Evolutionary conservation across 1,140 invertebrate species (phyloP).

Genomic region (Delia radicum): DNA sequence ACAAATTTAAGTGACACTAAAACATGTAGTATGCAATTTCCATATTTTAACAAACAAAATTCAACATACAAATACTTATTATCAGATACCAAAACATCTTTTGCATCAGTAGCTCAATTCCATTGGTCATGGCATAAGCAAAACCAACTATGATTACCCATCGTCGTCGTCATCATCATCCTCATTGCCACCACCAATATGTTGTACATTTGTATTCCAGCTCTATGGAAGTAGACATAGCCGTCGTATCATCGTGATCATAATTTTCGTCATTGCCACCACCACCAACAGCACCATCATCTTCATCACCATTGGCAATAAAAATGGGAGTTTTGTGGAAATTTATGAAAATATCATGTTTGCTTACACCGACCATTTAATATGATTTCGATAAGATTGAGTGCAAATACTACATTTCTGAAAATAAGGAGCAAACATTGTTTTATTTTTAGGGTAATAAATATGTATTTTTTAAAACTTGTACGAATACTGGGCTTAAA

Average conservation of each 20-base stretch:
- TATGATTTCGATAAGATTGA: slow-evolving; percentile 22
- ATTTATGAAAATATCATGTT: slow-evolving; percentile 24
- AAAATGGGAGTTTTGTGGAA: slow-evolving; percentile 9
- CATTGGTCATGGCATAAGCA: neutral
- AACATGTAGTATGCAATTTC: slow-evolving; percentile 19
- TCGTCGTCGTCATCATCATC: neutral
- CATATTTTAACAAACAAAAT: slow-evolving; percentile 8
- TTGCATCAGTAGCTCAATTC: slow-evolving; percentile 18
- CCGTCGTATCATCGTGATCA: neutral
- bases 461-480: neutral
- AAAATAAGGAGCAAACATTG: slow-evolving; percentile 1
- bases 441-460: neutral
- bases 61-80: neutral
- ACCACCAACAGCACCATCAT: neutral
- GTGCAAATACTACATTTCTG: neutral
- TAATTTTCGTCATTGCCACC: neutral
- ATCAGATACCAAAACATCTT: neutral
- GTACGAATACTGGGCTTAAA: too few relatives aligned
- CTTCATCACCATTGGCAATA: neutral
- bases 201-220: neutral
- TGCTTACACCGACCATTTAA: slow-evolving; percentile 17
- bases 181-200: neutral
- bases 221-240: neutral
- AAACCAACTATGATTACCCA: neutral
- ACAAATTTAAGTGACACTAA: slow-evolving; percentile 14